phyloP scores from a whole-genome alignment of 2,888 invertebrate species.

The Allolobophora icterica region DNA sequence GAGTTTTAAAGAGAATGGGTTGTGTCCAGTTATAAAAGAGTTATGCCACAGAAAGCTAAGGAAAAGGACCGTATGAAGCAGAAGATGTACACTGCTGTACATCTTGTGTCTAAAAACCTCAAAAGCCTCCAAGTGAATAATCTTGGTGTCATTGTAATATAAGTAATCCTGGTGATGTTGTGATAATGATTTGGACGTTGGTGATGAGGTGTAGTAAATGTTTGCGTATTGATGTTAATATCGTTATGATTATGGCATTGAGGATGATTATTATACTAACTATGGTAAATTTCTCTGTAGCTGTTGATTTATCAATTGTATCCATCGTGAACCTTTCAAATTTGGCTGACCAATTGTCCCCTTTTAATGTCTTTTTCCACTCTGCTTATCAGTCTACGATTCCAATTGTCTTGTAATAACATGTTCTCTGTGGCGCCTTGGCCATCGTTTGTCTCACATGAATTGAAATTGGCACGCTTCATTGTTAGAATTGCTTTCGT shows the following conservation, averaged over 20 bases:
- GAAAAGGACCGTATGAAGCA: too few relatives aligned
- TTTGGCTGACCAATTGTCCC: background rate
- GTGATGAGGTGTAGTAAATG: background rate
- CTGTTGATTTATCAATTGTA: background rate
- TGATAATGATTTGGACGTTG: conserved; percentile 24
- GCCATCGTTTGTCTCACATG: background rate
- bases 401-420: conserved; percentile 10
- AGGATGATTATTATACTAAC: conserved; percentile 12
- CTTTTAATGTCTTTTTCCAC: background rate
- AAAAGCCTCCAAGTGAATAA: background rate
- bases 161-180: background rate
- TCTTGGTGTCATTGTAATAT: too few relatives aligned
- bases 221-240: background rate
- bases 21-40: too few relatives aligned
- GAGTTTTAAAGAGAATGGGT: too few relatives aligned
- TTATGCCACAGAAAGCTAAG: too few relatives aligned
- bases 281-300: background rate
- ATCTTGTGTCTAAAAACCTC: background rate
- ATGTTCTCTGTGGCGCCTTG: background rate
- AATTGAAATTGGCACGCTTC: conserved; percentile 8
- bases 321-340: background rate
- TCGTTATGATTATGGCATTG: background rate
- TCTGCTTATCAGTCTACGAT: background rate
- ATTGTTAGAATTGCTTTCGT: background rate
- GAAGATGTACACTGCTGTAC: background rate